phyloP scores from a whole-genome alignment of 1,140 invertebrate species.

The Trinorchestia longiramus region DNA sequence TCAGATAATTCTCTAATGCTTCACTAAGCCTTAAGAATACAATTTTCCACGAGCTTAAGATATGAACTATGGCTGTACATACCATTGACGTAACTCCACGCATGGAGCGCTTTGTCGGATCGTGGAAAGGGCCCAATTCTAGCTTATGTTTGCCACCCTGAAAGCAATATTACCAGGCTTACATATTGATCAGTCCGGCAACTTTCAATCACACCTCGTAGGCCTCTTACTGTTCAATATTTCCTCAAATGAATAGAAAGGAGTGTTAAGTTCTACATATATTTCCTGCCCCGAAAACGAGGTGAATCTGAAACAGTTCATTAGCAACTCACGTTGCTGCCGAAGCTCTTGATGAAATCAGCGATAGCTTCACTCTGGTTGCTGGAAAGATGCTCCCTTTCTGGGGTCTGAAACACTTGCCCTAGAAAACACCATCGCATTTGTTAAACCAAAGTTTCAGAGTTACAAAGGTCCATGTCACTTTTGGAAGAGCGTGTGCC shows the following conservation, averaged over 20 bases:
- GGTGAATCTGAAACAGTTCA: background rate
- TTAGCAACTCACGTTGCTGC: conserved; percentile 38
- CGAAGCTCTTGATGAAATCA: conserved; percentile 51
- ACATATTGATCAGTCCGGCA: conserved; percentile 48
- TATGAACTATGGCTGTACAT: background rate
- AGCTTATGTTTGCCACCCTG: background rate
- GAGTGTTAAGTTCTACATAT: background rate
- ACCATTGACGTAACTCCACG: background rate
- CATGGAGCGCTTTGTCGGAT: background rate
- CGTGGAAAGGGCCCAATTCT: conserved; percentile 20
- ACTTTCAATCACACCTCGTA: conserved; percentile 52
- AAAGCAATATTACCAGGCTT: background rate
- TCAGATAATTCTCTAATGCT: background rate
- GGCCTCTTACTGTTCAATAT: conserved; percentile 48
- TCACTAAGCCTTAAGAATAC: background rate
- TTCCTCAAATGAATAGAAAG: conserved; percentile 36
- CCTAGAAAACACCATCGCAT: conserved; percentile 28
- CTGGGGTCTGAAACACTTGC: conserved; percentile 20
- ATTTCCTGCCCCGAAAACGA: background rate
- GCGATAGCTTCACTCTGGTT: conserved; percentile 46
- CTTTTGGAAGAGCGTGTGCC: background rate
- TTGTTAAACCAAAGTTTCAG: conserved; percentile 14
- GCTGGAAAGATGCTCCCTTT: conserved; percentile 43
- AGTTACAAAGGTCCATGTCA: conserved; percentile 37
- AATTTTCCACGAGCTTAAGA: background rate